Percentiles rank a stretch among this genome's conserved stretches.
Evolutionary conservation across 1,140 invertebrate species (phyloP).

Genomic region (Popillia japonica): DNA sequence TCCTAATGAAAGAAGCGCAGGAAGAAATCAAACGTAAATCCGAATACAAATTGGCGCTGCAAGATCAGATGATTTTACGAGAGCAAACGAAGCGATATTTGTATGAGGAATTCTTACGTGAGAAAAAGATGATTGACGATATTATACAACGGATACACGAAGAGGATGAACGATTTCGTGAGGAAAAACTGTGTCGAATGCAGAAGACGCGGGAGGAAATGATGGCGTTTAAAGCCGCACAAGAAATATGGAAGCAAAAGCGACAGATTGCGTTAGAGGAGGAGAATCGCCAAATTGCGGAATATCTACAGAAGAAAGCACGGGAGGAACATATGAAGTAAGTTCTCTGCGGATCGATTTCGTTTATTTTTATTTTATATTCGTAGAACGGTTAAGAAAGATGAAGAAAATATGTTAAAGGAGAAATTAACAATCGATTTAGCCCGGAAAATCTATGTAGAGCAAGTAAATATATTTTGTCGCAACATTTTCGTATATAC

Average conservation of each 20-base stretch:
- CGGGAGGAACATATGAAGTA: constrained; percentile 41
- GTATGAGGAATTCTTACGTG: constrained; percentile 60
- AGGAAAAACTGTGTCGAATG: constrained; percentile 56
- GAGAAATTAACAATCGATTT: constrained; percentile 8
- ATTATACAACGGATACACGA: constrained; percentile 58
- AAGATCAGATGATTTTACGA: constrained; percentile 59
- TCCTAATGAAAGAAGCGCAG: constrained; percentile 45
- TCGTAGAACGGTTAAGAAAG: background rate
- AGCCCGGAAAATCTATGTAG: background rate
- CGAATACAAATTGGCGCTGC: constrained; percentile 57
- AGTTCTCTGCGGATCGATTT: too few species aligned
- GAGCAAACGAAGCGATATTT: constrained; percentile 55
- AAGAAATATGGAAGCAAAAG: constrained; percentile 57
- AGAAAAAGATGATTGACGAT: constrained; percentile 61
- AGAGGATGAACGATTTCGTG: constrained; percentile 55
- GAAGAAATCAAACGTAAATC: constrained; percentile 54
- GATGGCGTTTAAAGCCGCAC: constrained; percentile 55
- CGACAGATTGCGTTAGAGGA: constrained; percentile 56
- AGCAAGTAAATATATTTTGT: background rate
- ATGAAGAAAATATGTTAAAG: background rate
- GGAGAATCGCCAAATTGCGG: constrained; percentile 57
- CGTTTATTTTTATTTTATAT: background rate
- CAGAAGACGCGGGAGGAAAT: constrained; percentile 58
- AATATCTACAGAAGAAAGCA: constrained; percentile 54
- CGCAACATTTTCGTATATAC: background rate